These are phyloP conservation scores for Caenorhabditis auriculariae DNA, from an alignment of 2,888 invertebrate species.

Conservation along the genomic window DNA sequence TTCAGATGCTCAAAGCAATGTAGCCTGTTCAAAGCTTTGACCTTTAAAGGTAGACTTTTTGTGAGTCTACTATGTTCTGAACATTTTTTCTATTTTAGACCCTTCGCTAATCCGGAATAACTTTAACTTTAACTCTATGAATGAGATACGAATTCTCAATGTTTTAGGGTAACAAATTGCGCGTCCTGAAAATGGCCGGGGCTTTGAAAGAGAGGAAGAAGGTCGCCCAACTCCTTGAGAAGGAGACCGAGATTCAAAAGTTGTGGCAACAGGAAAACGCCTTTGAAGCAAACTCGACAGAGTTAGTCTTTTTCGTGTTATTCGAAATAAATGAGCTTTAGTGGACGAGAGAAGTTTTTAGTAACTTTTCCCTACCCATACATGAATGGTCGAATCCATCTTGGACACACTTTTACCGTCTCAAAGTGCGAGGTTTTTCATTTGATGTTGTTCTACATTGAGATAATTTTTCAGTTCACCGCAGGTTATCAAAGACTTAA, in stretches of 20 bases:
- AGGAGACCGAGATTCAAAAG: constrained; percentile 79
- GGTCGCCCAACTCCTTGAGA: constrained; percentile 34
- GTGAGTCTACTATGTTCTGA: too few species aligned
- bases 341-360: constrained; percentile 75
- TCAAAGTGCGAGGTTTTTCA: constrained; percentile 85
- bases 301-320: constrained; percentile 12
- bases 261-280: constrained; percentile 81
- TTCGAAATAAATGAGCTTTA: constrained; percentile 11
- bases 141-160: too few species aligned
- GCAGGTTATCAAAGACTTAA: constrained; percentile 86
- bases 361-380: constrained; percentile 97
- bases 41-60: too few species aligned
- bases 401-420: constrained; percentile 94
- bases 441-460: not conserved
- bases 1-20: too few species aligned
- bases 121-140: too few species aligned
- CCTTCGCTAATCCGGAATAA: too few species aligned
- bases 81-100: too few species aligned
- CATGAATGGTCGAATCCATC: constrained; percentile 96
- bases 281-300: constrained; percentile 81
- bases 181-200: constrained; percentile 18
- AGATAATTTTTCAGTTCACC: constrained; percentile 75
- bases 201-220: constrained; percentile 39
- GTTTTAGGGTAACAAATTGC: constrained; percentile 24
- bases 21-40: too few species aligned